Evolutionary conservation across 2,888 invertebrate genomes (phyloP).

Genomic region (Pachycephus smyrnensis): DNA sequence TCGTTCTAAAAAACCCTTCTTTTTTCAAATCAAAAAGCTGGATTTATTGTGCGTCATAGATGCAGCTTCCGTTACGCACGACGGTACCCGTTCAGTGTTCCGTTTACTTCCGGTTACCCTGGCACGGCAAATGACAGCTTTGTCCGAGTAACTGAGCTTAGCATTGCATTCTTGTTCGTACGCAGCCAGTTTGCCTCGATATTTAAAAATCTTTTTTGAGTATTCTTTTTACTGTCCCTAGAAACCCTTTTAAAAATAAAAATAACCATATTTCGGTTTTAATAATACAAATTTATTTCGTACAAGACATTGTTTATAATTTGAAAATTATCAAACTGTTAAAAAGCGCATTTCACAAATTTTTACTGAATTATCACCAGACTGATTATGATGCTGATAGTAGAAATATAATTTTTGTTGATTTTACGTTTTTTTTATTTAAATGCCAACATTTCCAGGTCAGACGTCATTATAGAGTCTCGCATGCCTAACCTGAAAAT

Average conservation of each 20-base stretch:
- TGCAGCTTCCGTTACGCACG: not conserved
- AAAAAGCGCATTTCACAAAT: too few species aligned
- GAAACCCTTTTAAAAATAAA: too few species aligned
- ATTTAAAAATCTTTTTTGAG: too few species aligned
- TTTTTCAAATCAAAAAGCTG: not conserved
- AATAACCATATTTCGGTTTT: too few species aligned
- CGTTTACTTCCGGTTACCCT: conserved; percentile 34
- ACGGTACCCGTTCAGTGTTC: not conserved
- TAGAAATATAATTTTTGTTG: too few species aligned
- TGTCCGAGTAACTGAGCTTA: conserved; percentile 21
- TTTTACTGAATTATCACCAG: too few species aligned
- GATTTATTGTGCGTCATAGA: not conserved
- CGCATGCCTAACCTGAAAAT: not conserved
- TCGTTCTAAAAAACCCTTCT: not conserved
- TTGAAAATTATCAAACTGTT: too few species aligned
- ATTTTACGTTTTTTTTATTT: not conserved
- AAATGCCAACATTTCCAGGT: not conserved
- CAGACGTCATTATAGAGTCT: not conserved
- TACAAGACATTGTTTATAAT: too few species aligned
- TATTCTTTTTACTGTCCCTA: too few species aligned
- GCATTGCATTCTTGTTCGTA: not conserved
- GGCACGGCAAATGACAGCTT: conserved; percentile 38
- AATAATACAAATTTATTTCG: too few species aligned
- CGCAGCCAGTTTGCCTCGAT: too few species aligned
- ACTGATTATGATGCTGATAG: too few species aligned